Evolutionary conservation across 2,797 vertebrate species (phyloP).

Genomic region (Staurois parvus): DNA sequence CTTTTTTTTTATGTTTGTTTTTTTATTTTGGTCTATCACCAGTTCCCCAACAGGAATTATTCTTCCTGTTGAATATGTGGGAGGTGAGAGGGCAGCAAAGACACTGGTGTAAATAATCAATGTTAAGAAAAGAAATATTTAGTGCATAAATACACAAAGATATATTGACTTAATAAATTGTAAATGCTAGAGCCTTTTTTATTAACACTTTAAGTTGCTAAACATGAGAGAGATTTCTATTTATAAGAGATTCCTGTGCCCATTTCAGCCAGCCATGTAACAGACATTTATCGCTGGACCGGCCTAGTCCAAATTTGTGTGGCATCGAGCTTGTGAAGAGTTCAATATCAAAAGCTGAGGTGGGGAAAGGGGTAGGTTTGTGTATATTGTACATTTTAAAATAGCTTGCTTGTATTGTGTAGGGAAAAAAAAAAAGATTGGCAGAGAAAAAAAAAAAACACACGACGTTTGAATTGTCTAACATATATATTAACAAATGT

Average conservation of each 20-base stretch:
- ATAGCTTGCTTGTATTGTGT: slow-evolving; percentile 84
- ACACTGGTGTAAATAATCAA: slow-evolving; percentile 77
- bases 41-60: slow-evolving; percentile 34
- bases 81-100: slow-evolving; percentile 54
- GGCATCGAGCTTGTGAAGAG: slow-evolving; percentile 68
- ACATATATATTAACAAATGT: slow-evolving; percentile 80
- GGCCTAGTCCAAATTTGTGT: slow-evolving; percentile 61
- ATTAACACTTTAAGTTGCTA: slow-evolving; percentile 72
- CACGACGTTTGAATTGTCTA: slow-evolving; percentile 78
- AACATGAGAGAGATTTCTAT: slow-evolving; percentile 65
- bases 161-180: slow-evolving; percentile 76
- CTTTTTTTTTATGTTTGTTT: slow-evolving; percentile 1
- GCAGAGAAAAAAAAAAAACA: slow-evolving; percentile 72
- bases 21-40: slow-evolving; percentile 45
- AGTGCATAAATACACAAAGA: slow-evolving; percentile 75
- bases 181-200: slow-evolving; percentile 76
- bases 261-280: slow-evolving; percentile 60
- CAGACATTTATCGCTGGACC: slow-evolving; percentile 65
- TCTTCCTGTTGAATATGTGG: slow-evolving; percentile 31
- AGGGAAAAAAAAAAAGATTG: slow-evolving; percentile 70
- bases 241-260: slow-evolving; percentile 60
- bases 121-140: slow-evolving; percentile 70
- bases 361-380: slow-evolving; percentile 75
- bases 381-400: slow-evolving; percentile 86
- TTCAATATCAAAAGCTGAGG: slow-evolving; percentile 72